Base-by-base conservation (phyloP, 1,140 invertebrate species). In the Sminthurides bifidus region DNA sequence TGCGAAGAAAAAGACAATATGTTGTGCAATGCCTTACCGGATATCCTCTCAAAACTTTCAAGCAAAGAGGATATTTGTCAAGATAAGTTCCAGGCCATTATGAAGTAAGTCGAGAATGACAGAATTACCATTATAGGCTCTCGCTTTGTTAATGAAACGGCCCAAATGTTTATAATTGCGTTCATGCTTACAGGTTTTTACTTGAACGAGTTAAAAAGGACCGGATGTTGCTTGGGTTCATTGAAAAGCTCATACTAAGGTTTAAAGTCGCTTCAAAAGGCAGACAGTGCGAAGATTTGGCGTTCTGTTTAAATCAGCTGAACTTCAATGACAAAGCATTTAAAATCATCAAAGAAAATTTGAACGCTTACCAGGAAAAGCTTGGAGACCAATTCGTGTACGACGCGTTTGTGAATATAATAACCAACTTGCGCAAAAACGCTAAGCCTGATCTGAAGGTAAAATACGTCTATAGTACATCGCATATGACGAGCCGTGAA, bases 1-100 rank as follows among this genome's bases (percentile, higher is more conserved):
- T 58, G 55, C 41, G 44, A 41, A n/a, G 50, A 56, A 30, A 64
- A 64, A 30, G 62, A 64, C 26, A 60, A 58, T 21, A 44, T 60
- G 14, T 31, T 64, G 17, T 33, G 38, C 19, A 64, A 58, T 40
- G 49, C 44, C 0, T 43, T 64, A 24, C 58, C 62, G 1, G 62
- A 64, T 21, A 56, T 64, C n/a, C 46, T 64, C n/a, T 48, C 56
- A 2, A 19, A 43, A 24, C 30, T 60, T 4, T 60, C 56, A 3
- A 19, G 14, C 1, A 26, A 38, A 12, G 38, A 51, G 17, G 53
- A 58, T 54, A n/a, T 64, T 3, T 4, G 23, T 15, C 55, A 56
- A 52, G 26, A 46, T 3, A 26, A 26, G 0, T 64, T 60, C 27
- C 52, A 53, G 26, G 15, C 10, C n/a, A 56, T 64, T 31, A 55